Base-by-base conservation (phyloP, 35 echinoderm and acorn worm species). In the Lytechinus pictus region DNA sequence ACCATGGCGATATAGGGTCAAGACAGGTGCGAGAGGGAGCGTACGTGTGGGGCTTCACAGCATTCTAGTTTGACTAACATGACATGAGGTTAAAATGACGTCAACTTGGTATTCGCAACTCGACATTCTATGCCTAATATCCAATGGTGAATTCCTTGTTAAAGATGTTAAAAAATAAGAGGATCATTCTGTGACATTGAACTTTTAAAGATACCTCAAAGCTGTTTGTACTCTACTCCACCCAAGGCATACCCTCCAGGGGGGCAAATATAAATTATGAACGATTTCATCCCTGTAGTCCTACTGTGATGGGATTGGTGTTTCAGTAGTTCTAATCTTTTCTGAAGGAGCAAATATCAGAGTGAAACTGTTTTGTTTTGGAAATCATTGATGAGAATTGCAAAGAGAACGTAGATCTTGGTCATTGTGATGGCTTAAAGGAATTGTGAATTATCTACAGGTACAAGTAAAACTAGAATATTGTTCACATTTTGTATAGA, bases 21-120 rank as follows among this genome's bases (percentile, higher is more conserved):
- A 13, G 88, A 90, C 88, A 90, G 88, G 88, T 90, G 88, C 88
- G 9, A 79, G 33, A 44, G 66, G 66, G 11, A 90, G 88, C 28
- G 87, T 90, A 90, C 88, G 88, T 90, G 88, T 90, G 29, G 88
- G 88, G 88, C 88, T n/a, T 90, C 29, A 90, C 88, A 54, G 29
- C 52, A 54, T 90, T 54, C 52, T 90, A 52, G 88, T 79, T 79
- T 79, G 66, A 54, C 52, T 52, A 54, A 54, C 88, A 10, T 90
- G 88, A 54, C 88, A 90, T 90, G 11, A 90, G 88, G 88, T 90
- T 90, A 90, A 13, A 54, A 33, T 90, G 88, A 90, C 88, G 52
- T 90, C 88, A 90, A 10, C 28, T 21, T 90, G 88, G 88, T 52
- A 90, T 90, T 27, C 88, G 52, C 52, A 90, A 90, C 52, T 54